Conservation (phyloP, 2,797 vertebrate genomes). For the Enteromius mattozi region DNA sequence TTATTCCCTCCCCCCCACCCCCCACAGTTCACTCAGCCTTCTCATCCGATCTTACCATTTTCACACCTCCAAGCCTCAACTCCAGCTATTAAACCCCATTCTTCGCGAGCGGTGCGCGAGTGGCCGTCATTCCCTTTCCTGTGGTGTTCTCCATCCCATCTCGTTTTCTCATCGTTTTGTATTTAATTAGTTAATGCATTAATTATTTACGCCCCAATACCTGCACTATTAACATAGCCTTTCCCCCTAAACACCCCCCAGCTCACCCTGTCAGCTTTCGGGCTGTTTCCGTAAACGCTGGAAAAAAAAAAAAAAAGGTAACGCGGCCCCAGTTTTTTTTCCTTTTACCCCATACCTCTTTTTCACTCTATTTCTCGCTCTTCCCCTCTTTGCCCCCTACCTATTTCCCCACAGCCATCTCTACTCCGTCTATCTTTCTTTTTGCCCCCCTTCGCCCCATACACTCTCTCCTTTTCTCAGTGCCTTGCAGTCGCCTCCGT, state of each 20-base stretch:
- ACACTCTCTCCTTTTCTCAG: conserved; percentile 77
- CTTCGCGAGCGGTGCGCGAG: conserved; percentile 70
- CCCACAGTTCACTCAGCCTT: conserved; percentile 44
- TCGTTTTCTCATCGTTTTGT: conserved; percentile 79
- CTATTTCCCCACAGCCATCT: conserved; percentile 78
- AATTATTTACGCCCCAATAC: conserved; percentile 83
- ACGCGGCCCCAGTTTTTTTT: conserved; percentile 42
- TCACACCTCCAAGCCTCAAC: conserved; percentile 69
- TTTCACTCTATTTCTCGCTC: conserved; percentile 82
- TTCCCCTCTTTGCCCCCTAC: conserved; percentile 82
- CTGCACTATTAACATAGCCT: conserved; percentile 76
- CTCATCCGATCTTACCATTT: conserved; percentile 62
- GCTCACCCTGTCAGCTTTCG: conserved; percentile 65
- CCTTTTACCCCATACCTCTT: conserved; percentile 76
- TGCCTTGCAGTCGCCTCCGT: conserved; percentile 87
- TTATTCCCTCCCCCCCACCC: conserved; percentile 65
- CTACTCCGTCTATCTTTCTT: conserved; percentile 61
- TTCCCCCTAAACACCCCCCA: conserved; percentile 62
- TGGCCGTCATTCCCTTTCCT: conserved; percentile 65
- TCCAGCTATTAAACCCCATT: conserved; percentile 74
- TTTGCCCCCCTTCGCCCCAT: conserved; percentile 67
- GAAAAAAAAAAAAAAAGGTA: conserved; percentile 38
- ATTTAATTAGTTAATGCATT: conserved; percentile 84
- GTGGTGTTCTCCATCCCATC: conserved; percentile 65
- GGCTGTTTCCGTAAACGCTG: conserved; percentile 62